phyloP scores from a whole-genome alignment of 2,888 invertebrate species.

The Lymantria monacha region DNA sequence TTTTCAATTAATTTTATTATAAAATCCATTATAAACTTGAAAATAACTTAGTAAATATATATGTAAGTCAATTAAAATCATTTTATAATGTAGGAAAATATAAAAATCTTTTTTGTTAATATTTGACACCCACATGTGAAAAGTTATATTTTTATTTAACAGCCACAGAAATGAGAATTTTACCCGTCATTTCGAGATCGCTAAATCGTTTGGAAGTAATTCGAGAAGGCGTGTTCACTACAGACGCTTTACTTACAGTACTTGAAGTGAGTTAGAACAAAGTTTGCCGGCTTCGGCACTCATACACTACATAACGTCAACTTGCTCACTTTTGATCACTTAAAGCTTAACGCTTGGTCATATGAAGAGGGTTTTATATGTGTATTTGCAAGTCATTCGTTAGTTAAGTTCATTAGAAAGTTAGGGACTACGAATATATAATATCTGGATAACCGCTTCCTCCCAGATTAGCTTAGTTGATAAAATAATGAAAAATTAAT shows the following conservation, averaged over 20 bases:
- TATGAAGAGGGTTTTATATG: conserved; percentile 34
- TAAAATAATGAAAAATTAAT: no score
- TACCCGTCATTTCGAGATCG: conserved; percentile 62
- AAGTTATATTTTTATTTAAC: neutral
- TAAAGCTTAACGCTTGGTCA: conserved; percentile 39
- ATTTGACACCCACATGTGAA: neutral
- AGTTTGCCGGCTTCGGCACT: conserved; percentile 58
- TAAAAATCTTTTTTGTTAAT: no score
- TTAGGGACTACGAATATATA: neutral
- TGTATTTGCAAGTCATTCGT: conserved; percentile 11
- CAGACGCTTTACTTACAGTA: conserved; percentile 63
- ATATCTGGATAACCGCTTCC: no score
- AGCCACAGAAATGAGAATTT: conserved; percentile 50
- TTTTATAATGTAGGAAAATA: no score
- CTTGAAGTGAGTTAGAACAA: conserved; percentile 62
- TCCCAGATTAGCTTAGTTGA: no score
- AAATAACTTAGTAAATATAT: no score
- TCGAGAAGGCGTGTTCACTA: conserved; percentile 57
- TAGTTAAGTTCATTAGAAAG: neutral
- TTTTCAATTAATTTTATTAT: no score
- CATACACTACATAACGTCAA: conserved; percentile 64
- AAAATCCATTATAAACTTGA: no score
- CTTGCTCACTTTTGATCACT: conserved; percentile 62
- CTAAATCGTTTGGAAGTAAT: conserved; percentile 72
- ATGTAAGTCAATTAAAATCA: no score